These are phyloP conservation scores for Argyrosomus regius DNA, from an alignment of 2,797 vertebrate species.

Conservation along the genomic window DNA sequence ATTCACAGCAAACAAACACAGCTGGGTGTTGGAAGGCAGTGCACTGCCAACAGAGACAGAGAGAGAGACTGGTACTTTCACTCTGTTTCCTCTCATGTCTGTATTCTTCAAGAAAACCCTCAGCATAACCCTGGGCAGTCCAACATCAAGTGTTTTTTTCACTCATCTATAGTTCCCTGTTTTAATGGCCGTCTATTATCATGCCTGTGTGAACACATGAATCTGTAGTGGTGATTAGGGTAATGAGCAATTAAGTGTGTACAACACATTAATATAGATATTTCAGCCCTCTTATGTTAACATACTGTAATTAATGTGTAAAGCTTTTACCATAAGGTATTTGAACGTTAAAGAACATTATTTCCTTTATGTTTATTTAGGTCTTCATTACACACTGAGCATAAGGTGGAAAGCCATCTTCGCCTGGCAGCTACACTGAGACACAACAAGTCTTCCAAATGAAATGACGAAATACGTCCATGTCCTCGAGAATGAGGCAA, in stretches of 20 bases:
- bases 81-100: constrained; percentile 61
- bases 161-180: constrained; percentile 24
- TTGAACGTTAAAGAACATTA: not conserved
- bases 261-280: not conserved
- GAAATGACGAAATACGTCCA: too few species aligned
- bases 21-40: constrained; percentile 79
- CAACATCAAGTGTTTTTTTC: constrained; percentile 23
- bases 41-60: constrained; percentile 70
- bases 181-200: constrained; percentile 9
- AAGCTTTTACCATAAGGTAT: not conserved
- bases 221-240: not conserved
- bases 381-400: not conserved
- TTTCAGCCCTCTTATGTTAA: not conserved
- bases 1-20: constrained; percentile 86
- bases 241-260: not conserved
- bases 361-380: not conserved
- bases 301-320: not conserved
- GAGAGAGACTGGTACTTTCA: constrained; percentile 62
- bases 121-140: constrained; percentile 50
- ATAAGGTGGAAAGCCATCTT: too few species aligned
- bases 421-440: not conserved
- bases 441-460: not conserved
- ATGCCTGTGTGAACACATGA: not conserved
- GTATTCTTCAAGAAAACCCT: constrained; percentile 63
- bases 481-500: too few species aligned